These are phyloP conservation scores for Phrynosoma blainvillii DNA, from an alignment of 2,113 vertebrate species.

Conservation along the genomic window DNA sequence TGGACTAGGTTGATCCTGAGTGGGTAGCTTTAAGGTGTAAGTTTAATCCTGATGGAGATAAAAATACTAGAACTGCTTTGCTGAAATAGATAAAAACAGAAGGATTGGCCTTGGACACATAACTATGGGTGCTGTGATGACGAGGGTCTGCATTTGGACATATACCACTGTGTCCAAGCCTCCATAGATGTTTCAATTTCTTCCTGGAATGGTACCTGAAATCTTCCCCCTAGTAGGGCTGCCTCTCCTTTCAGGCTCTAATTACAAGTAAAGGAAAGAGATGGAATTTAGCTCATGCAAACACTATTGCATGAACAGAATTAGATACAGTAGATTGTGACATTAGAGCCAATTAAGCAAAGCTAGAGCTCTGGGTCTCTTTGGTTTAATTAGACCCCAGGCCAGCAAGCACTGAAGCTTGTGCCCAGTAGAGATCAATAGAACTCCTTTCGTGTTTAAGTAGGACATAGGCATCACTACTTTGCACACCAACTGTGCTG, in stretches of 20 bases:
- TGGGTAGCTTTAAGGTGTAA: no score
- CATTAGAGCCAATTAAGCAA: slow-evolving; percentile 46
- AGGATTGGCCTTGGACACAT: neutral
- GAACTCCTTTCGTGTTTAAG: neutral
- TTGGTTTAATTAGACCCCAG: slow-evolving; percentile 47
- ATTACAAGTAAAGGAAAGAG: neutral
- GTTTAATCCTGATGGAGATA: no score
- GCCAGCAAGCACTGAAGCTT: neutral
- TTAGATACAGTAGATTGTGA: slow-evolving; percentile 33
- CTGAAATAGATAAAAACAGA: neutral
- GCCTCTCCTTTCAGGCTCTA: neutral
- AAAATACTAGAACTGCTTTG: no score
- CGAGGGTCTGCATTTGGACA: no score
- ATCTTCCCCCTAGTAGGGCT: neutral
- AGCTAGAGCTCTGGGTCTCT: slow-evolving; percentile 23
- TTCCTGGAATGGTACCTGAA: neutral
- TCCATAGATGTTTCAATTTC: neutral
- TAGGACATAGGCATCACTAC: neutral
- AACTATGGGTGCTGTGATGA: no score
- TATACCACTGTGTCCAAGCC: no score
- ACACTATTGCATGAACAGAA: neutral
- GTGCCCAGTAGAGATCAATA: neutral
- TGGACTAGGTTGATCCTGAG: no score
- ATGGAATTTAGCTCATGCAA: neutral
- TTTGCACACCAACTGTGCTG: neutral